phyloP scores from a whole-genome alignment of 2,797 vertebrate species.

The Sandelia bainsii region DNA sequence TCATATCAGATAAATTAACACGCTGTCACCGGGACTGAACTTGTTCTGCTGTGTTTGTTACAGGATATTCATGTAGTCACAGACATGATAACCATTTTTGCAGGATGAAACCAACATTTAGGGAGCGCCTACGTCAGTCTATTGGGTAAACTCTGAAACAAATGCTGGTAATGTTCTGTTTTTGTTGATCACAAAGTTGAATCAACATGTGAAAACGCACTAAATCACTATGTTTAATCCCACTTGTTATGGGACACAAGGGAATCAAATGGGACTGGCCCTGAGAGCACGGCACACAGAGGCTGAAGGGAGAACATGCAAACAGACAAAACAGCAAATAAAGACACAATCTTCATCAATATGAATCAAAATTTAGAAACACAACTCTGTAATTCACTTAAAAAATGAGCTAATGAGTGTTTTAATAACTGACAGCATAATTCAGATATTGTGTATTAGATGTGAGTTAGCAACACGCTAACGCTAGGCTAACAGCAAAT shows the following conservation, averaged over 20 bases:
- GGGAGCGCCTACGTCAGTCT: too few species aligned
- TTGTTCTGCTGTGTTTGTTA: slow-evolving; percentile 10
- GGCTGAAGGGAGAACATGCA: neutral
- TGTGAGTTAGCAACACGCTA: too few species aligned
- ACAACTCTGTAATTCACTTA: too few species aligned
- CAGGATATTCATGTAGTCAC: neutral
- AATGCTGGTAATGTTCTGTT: neutral
- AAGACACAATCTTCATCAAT: neutral
- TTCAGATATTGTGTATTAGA: too few species aligned
- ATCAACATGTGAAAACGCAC: too few species aligned
- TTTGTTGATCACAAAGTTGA: too few species aligned
- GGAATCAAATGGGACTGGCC: neutral
- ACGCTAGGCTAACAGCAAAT: too few species aligned
- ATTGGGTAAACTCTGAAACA: too few species aligned
- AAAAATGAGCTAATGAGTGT: neutral
- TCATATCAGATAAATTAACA: slow-evolving; percentile 37
- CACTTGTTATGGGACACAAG: neutral
- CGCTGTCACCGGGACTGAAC: neutral
- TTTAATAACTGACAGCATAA: neutral
- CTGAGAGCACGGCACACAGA: neutral
- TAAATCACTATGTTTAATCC: too few species aligned
- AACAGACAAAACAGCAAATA: neutral
- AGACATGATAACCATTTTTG: slow-evolving; percentile 14
- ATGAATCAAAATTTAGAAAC: neutral
- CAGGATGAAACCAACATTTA: neutral